Percentiles rank a stretch among this genome's conserved stretches.
These are phyloP conservation scores for Junonia oenone DNA, from an alignment of 2,888 invertebrate genomes.

Conservation along the genomic window DNA sequence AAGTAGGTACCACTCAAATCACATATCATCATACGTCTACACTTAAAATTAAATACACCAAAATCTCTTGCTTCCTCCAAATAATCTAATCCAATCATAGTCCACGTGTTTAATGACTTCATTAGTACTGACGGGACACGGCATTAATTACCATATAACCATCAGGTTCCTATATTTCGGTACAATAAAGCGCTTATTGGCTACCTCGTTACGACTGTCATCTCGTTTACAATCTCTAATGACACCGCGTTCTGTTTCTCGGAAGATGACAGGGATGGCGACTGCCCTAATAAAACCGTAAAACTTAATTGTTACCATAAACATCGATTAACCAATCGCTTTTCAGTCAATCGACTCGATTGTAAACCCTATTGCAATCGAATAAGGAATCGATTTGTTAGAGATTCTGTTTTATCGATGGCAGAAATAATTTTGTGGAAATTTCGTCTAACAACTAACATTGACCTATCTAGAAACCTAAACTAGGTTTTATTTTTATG, in stretches of 20 bases:
- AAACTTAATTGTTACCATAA: conserved; percentile 68
- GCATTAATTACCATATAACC: conserved; percentile 14
- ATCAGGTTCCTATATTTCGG: conserved; percentile 33
- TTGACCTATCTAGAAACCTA: background rate
- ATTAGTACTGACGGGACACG: conserved; percentile 14
- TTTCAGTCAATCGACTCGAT: background rate
- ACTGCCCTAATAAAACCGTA: conserved; percentile 63
- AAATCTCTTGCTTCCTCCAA: background rate
- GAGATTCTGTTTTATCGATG: background rate
- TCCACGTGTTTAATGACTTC: conserved; percentile 13
- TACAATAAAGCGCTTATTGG: conserved; percentile 57
- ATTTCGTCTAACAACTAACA: conserved; percentile 14
- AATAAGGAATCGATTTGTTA: conserved; percentile 15
- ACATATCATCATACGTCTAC: background rate
- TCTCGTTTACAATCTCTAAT: conserved; percentile 71
- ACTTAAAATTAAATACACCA: background rate
- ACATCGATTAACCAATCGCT: conserved; percentile 36
- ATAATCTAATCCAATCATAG: background rate
- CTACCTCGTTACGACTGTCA: conserved; percentile 65
- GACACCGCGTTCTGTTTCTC: conserved; percentile 58
- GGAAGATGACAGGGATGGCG: conserved; percentile 64
- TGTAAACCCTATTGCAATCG: background rate
- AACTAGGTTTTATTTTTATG: conserved; percentile 3
- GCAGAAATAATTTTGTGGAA: conserved; percentile 11
- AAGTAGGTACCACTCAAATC: no score